Evolutionary conservation across 30 jellyfish, hydroid and myxozoan species (phyloP).

Genomic region (Aurelia aurita): DNA sequence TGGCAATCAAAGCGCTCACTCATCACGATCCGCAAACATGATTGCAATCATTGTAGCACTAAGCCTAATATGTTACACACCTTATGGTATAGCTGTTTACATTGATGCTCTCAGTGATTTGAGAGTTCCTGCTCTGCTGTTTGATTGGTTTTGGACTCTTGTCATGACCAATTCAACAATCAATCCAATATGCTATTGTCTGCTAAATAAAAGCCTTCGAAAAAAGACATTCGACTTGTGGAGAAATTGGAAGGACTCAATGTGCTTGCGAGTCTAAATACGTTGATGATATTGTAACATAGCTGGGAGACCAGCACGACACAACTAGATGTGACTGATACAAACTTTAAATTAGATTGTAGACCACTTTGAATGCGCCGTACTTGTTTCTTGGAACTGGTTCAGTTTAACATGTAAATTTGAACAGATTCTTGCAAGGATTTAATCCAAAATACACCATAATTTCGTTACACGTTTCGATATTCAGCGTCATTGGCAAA

Average conservation of each 20-base stretch:
- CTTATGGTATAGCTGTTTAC: background rate
- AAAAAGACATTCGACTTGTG: constrained; percentile 2
- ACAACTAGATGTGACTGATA: too few relatives aligned
- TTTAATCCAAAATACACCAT: too few relatives aligned
- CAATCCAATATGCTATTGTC: constrained; percentile 30
- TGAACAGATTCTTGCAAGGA: too few relatives aligned
- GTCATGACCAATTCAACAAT: background rate
- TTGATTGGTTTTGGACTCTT: constrained; percentile 10
- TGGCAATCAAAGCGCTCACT: background rate
- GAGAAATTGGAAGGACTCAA: background rate
- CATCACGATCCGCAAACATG: constrained; percentile 20
- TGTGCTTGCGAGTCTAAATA: too few relatives aligned
- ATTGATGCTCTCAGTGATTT: background rate
- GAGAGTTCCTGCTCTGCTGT: background rate
- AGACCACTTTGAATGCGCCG: background rate
- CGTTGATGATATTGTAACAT: background rate
- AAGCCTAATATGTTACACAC: background rate
- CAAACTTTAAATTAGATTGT: too few relatives aligned
- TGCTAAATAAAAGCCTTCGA: constrained; percentile 18
- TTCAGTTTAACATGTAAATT: background rate
- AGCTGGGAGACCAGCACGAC: background rate
- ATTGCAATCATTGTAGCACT: constrained; percentile 17
- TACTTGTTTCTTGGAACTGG: background rate
- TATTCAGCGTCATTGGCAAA: too few relatives aligned
- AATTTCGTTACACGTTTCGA: too few relatives aligned